Conservation (phyloP, 2,797 vertebrate genomes). For the Anas georgica region DNA sequence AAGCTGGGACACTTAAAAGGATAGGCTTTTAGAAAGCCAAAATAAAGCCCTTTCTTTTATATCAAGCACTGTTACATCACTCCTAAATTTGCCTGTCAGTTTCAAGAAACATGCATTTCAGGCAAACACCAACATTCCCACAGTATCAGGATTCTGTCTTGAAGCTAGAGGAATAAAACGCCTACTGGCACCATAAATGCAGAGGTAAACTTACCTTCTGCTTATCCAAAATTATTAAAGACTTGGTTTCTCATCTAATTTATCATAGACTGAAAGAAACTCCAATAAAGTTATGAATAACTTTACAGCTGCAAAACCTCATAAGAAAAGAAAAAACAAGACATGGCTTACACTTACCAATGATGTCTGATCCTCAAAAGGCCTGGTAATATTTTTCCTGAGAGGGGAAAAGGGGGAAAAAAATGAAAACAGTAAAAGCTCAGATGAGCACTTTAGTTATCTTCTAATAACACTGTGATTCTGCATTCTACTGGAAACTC, state of each 20-base stretch:
- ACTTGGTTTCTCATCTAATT: neutral
- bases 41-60: neutral
- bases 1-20: neutral
- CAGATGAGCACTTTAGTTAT: neutral
- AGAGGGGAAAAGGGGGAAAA: neutral
- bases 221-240: neutral
- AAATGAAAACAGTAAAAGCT: neutral
- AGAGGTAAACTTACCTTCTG: neutral
- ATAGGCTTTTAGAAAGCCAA: neutral
- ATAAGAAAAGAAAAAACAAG: neutral
- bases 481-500: neutral
- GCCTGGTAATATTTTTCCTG: conserved; percentile 95
- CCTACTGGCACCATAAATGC: neutral
- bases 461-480: neutral
- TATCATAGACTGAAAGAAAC: neutral
- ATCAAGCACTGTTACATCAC: neutral
- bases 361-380: conserved; percentile 96
- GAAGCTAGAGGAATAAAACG: neutral
- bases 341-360: conserved; percentile 79
- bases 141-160: neutral
- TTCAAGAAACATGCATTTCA: neutral
- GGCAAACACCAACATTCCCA: neutral
- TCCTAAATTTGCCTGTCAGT: neutral
- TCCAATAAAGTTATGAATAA: neutral
- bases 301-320: neutral